Conservation (phyloP, 2,113 vertebrate species). For the Psephotus haematonotus region DNA sequence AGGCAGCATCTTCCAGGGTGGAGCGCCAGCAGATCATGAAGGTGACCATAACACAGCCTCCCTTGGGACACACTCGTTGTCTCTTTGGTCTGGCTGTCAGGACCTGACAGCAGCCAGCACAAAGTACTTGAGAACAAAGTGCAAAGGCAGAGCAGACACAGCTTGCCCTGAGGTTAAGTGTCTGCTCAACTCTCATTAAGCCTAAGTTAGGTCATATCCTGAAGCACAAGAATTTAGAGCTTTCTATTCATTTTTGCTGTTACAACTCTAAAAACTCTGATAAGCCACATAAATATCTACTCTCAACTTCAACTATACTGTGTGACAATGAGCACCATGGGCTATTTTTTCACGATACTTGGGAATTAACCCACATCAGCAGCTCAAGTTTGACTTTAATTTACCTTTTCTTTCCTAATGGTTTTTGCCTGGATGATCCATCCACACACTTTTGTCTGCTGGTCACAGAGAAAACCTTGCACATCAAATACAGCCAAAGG, state of each 20-base stretch:
- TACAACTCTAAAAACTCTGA: not conserved
- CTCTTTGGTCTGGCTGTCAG: not conserved
- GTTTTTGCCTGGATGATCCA: not conserved
- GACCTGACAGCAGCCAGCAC: not conserved
- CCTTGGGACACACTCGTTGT: not conserved
- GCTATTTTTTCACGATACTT: not conserved
- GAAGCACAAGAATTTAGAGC: not conserved
- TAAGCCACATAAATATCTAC: constrained; percentile 15
- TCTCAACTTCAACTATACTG: not conserved
- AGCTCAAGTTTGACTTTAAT: not conserved
- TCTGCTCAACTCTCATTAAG: constrained; percentile 13
- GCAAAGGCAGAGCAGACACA: not conserved
- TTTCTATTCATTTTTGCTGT: constrained; percentile 20
- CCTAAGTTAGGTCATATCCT: not conserved
- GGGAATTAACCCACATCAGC: constrained; percentile 23
- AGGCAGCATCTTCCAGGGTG: not conserved
- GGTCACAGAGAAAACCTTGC: not conserved
- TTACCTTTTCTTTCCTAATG: not conserved
- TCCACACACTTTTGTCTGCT: not conserved
- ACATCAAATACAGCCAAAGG: not conserved
- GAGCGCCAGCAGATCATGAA: not conserved
- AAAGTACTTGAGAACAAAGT: rapidly evolving
- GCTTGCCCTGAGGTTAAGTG: not conserved
- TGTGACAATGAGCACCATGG: not conserved
- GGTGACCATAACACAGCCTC: not conserved